A percentile compares a stretch with the other conserved stretches of the same genome.
Conservation (phyloP, 2,797 vertebrate species). For the Anas bahamensis region DNA sequence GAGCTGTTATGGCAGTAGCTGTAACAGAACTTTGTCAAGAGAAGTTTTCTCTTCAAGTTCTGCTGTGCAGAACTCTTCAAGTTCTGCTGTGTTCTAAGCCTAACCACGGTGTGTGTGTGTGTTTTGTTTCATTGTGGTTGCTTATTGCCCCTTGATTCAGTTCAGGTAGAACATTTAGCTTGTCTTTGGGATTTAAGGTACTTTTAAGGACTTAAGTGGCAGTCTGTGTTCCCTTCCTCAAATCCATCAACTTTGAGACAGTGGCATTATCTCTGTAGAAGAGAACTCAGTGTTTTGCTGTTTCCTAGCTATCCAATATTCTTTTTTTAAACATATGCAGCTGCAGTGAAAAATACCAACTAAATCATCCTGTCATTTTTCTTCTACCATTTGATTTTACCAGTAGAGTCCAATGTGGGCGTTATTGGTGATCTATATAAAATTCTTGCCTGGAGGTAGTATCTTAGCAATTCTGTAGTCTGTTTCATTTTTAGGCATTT, state of each 20-base stretch:
- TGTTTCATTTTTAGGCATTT: constrained; percentile 4
- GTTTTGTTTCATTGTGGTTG: neutral
- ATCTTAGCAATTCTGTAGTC: neutral
- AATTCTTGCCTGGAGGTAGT: neutral
- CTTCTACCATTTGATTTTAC: neutral
- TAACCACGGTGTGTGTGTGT: neutral
- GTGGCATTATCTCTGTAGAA: neutral
- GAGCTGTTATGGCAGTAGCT: neutral
- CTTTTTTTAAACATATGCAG: neutral
- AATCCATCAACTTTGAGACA: neutral
- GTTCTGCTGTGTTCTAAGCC: neutral
- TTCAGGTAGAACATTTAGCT: neutral
- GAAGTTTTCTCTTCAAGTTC: neutral
- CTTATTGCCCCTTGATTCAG: neutral
- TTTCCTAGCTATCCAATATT: neutral
- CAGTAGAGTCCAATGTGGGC: neutral
- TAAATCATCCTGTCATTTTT: neutral
- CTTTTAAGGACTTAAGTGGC: neutral
- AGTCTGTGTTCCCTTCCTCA: neutral
- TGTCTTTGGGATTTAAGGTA: neutral
- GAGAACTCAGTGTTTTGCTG: neutral
- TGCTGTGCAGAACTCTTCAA: neutral
- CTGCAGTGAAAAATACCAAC: neutral
- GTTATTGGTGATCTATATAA: neutral
- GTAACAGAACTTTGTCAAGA: neutral